Conservation (phyloP, 2,888 invertebrate genomes). For the Dryobota labecula region DNA sequence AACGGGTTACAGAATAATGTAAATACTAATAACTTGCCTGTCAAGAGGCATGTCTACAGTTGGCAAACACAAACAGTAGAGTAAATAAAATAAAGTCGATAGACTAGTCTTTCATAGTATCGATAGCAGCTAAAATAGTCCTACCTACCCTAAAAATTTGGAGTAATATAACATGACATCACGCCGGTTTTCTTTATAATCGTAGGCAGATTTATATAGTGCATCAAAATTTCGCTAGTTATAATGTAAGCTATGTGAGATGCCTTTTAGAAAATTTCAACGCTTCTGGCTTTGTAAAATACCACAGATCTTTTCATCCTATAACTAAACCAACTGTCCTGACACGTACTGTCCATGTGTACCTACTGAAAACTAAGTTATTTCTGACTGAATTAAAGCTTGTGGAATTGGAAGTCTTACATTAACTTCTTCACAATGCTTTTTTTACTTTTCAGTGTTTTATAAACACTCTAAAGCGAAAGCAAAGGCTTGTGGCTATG, state of each 20-base stretch:
- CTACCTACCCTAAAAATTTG: neutral
- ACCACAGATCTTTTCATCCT: neutral
- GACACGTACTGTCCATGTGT: neutral
- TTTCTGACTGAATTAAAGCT: neutral
- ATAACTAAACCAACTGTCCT: neutral
- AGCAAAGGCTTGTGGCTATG: too few relatives aligned
- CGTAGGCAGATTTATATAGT: neutral
- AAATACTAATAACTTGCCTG: neutral
- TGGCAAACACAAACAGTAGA: neutral
- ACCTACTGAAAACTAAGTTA: neutral
- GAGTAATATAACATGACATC: neutral
- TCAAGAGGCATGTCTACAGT: neutral
- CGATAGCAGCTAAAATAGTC: neutral
- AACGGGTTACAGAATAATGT: neutral
- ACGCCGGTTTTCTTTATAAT: neutral
- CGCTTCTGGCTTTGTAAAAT: constrained; percentile 1
- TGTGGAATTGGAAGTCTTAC: too few relatives aligned
- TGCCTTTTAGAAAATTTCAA: neutral
- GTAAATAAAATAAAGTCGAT: neutral
- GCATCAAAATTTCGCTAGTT: neutral
- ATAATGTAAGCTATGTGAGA: neutral
- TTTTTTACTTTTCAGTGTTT: neutral
- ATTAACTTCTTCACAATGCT: too few relatives aligned
- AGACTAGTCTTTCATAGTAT: neutral
- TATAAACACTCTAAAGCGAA: neutral